Evolutionary conservation across 2,888 invertebrate species (phyloP).

Genomic region (Tribolium freemani): DNA sequence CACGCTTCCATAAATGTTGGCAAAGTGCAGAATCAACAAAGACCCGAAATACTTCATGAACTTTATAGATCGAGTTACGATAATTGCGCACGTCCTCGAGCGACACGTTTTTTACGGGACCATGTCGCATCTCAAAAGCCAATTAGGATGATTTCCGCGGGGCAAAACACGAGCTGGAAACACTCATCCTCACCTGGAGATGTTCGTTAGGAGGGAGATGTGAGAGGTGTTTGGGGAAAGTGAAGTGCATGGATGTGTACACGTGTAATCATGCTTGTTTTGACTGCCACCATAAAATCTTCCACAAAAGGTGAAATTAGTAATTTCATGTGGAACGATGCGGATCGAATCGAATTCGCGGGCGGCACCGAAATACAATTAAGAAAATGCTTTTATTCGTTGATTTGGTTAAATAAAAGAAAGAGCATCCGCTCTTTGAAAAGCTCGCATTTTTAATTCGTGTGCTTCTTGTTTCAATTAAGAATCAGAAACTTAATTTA

Average conservation of each 20-base stretch:
- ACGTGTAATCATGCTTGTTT: too few relatives aligned
- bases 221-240: background rate
- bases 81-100: conserved; percentile 32
- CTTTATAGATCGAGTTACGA: conserved; percentile 27
- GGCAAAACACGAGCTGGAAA: background rate
- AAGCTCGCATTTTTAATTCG: conserved; percentile 47
- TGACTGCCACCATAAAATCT: too few relatives aligned
- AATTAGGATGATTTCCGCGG: background rate
- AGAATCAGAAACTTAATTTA: conserved; percentile 53
- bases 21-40: conserved; percentile 55
- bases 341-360: conserved; percentile 13
- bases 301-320: background rate
- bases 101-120: background rate
- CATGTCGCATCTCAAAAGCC: background rate
- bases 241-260: too few relatives aligned
- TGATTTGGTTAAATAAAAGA: conserved; percentile 41
- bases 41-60: conserved; percentile 35
- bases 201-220: background rate
- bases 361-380: conserved; percentile 35
- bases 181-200: background rate
- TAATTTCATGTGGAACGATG: conserved; percentile 9
- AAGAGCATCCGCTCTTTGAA: conserved; percentile 8
- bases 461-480: conserved; percentile 49
- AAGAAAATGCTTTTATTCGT: conserved; percentile 39
- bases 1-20: conserved; percentile 54